Percentiles rank a stretch among this genome's conserved stretches.
phyloP scores from a whole-genome alignment of 2,113 vertebrate species.

The Prietella phreatophila region DNA sequence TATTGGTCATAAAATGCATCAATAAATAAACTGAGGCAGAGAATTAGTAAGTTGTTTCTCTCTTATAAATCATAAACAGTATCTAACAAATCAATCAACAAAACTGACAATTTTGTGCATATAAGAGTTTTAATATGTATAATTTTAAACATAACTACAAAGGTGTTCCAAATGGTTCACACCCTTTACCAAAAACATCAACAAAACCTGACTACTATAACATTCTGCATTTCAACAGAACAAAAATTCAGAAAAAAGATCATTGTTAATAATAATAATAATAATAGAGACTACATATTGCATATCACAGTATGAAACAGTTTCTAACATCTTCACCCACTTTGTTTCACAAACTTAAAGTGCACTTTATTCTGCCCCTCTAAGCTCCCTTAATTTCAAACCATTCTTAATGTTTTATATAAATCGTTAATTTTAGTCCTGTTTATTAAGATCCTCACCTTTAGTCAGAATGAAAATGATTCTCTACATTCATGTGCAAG shows the following conservation, averaged over 20 bases:
- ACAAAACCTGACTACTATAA: conserved; percentile 33
- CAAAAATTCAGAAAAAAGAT: not conserved
- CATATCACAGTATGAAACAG: conserved; percentile 45
- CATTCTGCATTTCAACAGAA: conserved; percentile 22
- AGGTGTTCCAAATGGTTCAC: conserved; percentile 57
- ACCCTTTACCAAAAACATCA: conserved; percentile 47
- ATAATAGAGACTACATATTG: conserved; percentile 24
- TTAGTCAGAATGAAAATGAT: not conserved
- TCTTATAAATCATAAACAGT: not conserved
- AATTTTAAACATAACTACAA: conserved; percentile 57
- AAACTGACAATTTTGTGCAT: conserved; percentile 4
- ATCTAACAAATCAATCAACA: not conserved
- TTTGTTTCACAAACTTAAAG: conserved; percentile 33
- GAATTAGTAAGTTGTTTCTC: not conserved
- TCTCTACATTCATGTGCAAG: not conserved
- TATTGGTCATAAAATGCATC: not conserved
- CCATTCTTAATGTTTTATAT: not conserved
- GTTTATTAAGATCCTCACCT: not conserved
- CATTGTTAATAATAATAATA: conserved; percentile 1
- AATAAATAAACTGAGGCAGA: not conserved
- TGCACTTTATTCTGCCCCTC: conserved; percentile 28
- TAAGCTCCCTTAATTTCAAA: conserved; percentile 19
- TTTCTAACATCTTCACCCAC: conserved; percentile 26
- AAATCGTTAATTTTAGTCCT: not conserved
- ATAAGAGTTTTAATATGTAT: conserved; percentile 57